These are phyloP conservation scores for Uromys caudimaculatus DNA, from an alignment of 2,797 vertebrate species.

Conservation along the genomic window DNA sequence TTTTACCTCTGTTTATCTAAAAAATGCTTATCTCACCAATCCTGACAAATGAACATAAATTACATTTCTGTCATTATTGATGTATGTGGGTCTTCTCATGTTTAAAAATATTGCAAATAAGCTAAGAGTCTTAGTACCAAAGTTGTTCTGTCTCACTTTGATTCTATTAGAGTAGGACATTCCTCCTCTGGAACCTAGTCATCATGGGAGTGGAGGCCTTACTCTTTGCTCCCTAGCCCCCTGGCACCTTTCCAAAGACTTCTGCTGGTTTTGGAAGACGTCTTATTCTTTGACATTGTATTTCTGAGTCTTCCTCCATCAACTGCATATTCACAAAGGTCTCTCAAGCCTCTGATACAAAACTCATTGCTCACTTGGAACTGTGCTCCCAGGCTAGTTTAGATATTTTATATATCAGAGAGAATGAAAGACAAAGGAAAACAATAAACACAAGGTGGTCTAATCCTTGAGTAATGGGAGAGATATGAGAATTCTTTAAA, in stretches of 20 bases:
- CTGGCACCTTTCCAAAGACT: background rate
- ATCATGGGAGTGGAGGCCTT: background rate
- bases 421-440: background rate
- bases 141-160: background rate
- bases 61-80: background rate
- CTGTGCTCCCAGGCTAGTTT: background rate
- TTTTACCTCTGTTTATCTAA: background rate
- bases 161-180: background rate
- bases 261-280: background rate
- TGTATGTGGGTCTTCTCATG: background rate
- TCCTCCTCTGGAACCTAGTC: background rate
- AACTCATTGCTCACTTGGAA: background rate
- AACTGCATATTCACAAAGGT: background rate
- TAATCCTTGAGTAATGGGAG: background rate
- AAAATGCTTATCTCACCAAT: background rate
- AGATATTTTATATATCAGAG: background rate
- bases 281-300: background rate
- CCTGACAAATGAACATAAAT: background rate
- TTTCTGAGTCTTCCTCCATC: background rate
- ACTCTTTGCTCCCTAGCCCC: background rate
- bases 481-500: background rate
- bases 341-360: background rate
- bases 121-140: background rate
- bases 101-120: background rate
- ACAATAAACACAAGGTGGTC: background rate